These are phyloP conservation scores for Taphrorychus bicolor DNA, from an alignment of 2,888 invertebrate genomes.

Conservation along the genomic window DNA sequence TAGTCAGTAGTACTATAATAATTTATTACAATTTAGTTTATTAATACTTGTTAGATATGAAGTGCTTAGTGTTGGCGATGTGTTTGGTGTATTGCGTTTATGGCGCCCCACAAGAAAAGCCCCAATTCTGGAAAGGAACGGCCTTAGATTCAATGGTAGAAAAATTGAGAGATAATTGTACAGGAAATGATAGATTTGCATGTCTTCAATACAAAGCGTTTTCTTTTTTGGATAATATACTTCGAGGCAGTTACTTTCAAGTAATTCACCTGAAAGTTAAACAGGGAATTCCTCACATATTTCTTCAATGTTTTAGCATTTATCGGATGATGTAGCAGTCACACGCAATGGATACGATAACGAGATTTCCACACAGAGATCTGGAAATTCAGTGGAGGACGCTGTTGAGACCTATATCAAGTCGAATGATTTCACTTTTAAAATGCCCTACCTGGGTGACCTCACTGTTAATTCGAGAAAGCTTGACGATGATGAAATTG, in stretches of 20 bases:
- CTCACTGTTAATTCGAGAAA: slow-evolving; percentile 81
- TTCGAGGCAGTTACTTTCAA: slow-evolving; percentile 72
- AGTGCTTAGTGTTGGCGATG: slow-evolving; percentile 20
- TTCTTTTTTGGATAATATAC: slow-evolving; percentile 70
- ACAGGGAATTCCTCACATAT: not conserved
- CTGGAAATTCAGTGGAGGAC: slow-evolving; percentile 69
- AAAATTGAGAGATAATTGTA: slow-evolving; percentile 78
- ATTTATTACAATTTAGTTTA: slow-evolving; percentile 7
- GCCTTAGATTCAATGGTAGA: slow-evolving; percentile 72
- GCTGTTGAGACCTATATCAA: slow-evolving; percentile 73
- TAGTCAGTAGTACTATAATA: slow-evolving; percentile 26
- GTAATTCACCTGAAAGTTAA: slow-evolving; percentile 33
- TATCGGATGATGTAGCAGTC: slow-evolving; percentile 55
- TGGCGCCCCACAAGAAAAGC: slow-evolving; percentile 55
- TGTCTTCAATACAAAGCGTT: slow-evolving; percentile 86
- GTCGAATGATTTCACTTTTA: too few species aligned
- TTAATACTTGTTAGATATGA: slow-evolving; percentile 16
- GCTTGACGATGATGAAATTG: slow-evolving; percentile 77
- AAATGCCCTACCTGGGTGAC: slow-evolving; percentile 69
- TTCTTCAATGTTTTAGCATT: slow-evolving; percentile 37
- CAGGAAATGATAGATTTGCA: slow-evolving; percentile 77
- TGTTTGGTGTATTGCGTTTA: slow-evolving; percentile 29
- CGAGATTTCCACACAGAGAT: slow-evolving; percentile 66
- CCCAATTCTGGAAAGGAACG: slow-evolving; percentile 74
- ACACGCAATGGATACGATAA: slow-evolving; percentile 71